Conservation (phyloP, 2,113 vertebrate species). For the Coracopsis vasa region DNA sequence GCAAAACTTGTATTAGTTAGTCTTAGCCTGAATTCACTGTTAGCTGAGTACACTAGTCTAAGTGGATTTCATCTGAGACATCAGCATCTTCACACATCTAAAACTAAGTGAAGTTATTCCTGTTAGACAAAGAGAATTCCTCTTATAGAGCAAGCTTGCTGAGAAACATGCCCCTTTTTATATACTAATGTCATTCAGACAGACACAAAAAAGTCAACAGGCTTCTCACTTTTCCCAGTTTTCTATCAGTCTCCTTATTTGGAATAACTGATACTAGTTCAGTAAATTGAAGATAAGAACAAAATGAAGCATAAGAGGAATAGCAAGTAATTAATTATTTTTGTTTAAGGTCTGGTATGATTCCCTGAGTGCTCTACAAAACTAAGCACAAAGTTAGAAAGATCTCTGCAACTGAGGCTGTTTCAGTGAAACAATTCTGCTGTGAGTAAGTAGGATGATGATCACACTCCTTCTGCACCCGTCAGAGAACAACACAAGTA, state of each 20-base stretch:
- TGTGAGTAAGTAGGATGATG: rapidly evolving
- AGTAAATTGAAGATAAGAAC: not conserved
- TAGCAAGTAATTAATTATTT: not conserved
- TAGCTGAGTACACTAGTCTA: not conserved
- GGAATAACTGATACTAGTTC: not conserved
- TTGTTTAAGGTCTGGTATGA: not conserved
- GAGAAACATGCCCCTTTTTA: not conserved
- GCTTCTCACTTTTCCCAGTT: not conserved
- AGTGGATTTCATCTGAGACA: not conserved
- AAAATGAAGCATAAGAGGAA: not conserved
- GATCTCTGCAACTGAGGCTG: not conserved
- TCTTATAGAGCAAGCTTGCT: not conserved
- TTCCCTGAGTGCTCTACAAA: not conserved
- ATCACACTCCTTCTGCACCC: not conserved
- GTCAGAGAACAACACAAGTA: not conserved
- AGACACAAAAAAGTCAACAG: not conserved
- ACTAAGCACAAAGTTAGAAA: not conserved
- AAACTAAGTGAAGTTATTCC: not conserved
- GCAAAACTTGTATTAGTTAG: not conserved
- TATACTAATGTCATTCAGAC: not conserved
- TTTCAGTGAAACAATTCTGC: not conserved
- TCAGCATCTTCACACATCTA: not conserved
- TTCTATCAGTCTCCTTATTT: not conserved
- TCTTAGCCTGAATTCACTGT: not conserved
- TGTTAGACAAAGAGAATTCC: not conserved